Percentiles rank a stretch among this genome's conserved stretches.
Conservation (phyloP, 2,797 vertebrate species). For the Sebastes diaconus region DNA sequence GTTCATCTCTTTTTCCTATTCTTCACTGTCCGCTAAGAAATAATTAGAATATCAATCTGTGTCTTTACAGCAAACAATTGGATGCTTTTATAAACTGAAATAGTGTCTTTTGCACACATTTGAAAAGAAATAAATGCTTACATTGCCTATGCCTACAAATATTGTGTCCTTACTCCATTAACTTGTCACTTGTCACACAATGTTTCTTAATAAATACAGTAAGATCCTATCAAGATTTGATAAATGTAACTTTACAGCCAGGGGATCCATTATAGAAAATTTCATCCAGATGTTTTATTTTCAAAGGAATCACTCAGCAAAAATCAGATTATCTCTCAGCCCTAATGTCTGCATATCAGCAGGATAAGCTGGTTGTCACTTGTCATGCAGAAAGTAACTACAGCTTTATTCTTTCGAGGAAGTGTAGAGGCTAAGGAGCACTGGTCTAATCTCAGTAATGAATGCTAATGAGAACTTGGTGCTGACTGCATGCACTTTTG, state of each 20-base stretch:
- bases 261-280: neutral
- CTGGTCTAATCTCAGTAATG: constrained; percentile 34
- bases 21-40: neutral
- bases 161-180: neutral
- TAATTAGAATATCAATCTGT: neutral
- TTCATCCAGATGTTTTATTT: neutral
- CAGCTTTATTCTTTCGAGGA: constrained; percentile 11
- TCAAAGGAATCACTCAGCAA: neutral
- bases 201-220: neutral
- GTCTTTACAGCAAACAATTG: neutral
- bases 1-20: neutral
- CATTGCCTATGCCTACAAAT: neutral
- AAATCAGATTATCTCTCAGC: constrained; percentile 6
- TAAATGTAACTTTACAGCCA: neutral
- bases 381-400: neutral
- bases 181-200: neutral
- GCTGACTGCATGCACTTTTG: constrained; percentile 16
- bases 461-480: constrained; percentile 48
- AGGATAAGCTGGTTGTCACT: constrained; percentile 9
- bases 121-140: neutral
- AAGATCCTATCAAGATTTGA: neutral
- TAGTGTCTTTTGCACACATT: neutral
- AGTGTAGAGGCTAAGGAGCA: neutral
- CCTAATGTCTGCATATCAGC: neutral
- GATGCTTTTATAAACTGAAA: neutral